Base-by-base conservation (phyloP, 2,888 invertebrate genomes). In the Coelinius sp. region DNA sequence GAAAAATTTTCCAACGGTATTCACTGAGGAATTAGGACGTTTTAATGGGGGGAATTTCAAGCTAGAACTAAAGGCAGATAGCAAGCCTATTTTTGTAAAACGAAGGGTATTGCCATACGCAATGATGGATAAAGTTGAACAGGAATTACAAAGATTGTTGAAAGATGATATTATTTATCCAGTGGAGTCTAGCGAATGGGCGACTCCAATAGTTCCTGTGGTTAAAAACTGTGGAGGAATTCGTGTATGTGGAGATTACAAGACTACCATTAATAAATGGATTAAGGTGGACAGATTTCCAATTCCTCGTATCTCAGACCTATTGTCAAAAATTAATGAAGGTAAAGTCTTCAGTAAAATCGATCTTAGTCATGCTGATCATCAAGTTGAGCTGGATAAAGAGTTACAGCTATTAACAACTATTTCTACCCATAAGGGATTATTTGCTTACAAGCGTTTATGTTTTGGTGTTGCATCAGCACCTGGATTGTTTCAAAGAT, bases 391-490 rank as follows among this genome's bases (percentile, higher is more conserved):
- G 4, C 73, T 84, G 2, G 82, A 83, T 65, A 78, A 84, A 46
- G 73, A 81, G 67, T 78, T 83, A 1, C 78, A 83, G 25, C 74
- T 80, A 27, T 70, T 79, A 0, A 81, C 80, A 24, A 84, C 83
- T n/a, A 81, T 84, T n/a, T 79, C 77, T 44, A 86, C 84, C 0
- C 83, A 83, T 62, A 80, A 77, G 63, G 85, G 84, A 0, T 74
- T 82, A 4, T 86, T 82, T 68, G 20, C 14, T 20, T 66, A 66
- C 44, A 49, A 49, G 10, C 5, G 66, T 24, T 14, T 66, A 8
- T 31, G 27, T 49, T 67, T 68, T 25, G 68, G 68, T 2, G 56
- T 68, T 0, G 27, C 56, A 1, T 59, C 59, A 8, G 68, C 62
- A 31, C 62, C 68, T 1, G 68, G 62, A 22, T 7, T 59, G 22